These are phyloP conservation scores for Cyprinodon tularosa DNA, from an alignment of 2,113 vertebrate genomes.

Conservation along the genomic window DNA sequence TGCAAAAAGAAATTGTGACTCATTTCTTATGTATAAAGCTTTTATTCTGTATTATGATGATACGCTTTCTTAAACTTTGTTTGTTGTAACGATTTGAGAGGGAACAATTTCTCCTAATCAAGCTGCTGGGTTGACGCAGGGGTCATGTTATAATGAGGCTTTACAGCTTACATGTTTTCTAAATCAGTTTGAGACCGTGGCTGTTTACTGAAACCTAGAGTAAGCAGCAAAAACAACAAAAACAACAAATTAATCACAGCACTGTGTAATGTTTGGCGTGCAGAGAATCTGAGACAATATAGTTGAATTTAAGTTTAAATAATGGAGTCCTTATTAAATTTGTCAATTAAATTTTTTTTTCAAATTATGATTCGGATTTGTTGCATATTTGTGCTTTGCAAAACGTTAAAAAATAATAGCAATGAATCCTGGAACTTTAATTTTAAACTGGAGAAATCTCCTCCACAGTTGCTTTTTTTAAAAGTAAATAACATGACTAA, in stretches of 20 bases:
- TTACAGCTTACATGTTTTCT: neutral
- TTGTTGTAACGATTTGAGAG: neutral
- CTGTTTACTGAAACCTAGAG: neutral
- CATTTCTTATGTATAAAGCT: conserved; percentile 25
- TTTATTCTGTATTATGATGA: conserved; percentile 21
- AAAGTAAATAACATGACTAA: conserved; percentile 52
- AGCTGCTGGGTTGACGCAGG: neutral
- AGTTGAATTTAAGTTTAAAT: conserved; percentile 13
- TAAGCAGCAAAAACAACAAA: neutral
- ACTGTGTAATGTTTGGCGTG: neutral
- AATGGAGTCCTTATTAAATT: neutral
- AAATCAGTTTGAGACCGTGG: neutral
- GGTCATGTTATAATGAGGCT: neutral
- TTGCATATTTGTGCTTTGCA: conserved; percentile 18
- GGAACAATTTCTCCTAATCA: neutral
- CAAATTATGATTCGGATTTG: conserved; percentile 9
- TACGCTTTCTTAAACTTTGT: neutral
- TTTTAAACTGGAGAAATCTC: conserved; percentile 34
- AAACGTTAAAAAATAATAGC: conserved; percentile 32
- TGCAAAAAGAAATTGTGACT: conserved; percentile 8
- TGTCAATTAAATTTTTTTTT: neutral
- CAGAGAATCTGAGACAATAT: neutral
- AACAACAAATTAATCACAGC: neutral
- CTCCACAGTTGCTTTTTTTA: conserved; percentile 21
- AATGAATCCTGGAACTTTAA: conserved; percentile 28